Evolutionary conservation across 2,113 vertebrate species (phyloP).

Genomic region (Noturus placidus): DNA sequence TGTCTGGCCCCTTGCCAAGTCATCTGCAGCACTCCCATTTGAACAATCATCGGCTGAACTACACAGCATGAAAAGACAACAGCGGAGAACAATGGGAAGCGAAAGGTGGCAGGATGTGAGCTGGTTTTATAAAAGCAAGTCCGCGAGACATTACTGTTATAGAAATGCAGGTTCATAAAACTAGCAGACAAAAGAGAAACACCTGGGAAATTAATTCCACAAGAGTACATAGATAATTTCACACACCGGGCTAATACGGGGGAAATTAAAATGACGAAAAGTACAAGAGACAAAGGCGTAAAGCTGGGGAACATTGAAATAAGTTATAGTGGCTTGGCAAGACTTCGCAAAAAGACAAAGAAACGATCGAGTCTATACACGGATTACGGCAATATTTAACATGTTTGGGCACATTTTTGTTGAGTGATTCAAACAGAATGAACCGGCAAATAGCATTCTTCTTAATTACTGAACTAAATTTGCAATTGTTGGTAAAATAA

Average conservation of each 20-base stretch:
- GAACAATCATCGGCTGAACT: constrained; percentile 6
- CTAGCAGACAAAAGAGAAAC: background rate
- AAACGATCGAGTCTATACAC: background rate
- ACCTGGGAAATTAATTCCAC: background rate
- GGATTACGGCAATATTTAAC: background rate
- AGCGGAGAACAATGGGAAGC: background rate
- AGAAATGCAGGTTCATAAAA: background rate
- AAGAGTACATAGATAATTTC: background rate
- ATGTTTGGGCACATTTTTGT: background rate
- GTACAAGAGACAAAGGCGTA: background rate
- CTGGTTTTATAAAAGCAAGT: background rate
- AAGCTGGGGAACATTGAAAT: background rate
- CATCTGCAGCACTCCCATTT: background rate
- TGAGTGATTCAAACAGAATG: background rate
- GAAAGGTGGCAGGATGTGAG: background rate
- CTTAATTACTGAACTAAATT: background rate
- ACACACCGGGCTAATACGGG: background rate
- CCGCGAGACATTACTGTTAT: background rate
- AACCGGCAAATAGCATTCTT: background rate
- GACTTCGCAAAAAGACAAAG: background rate
- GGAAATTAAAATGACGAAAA: background rate
- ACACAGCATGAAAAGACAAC: background rate
- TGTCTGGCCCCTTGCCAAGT: background rate
- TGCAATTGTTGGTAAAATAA: background rate
- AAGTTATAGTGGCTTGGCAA: background rate